Evolutionary conservation across 2,113 vertebrate genomes (phyloP).

Genomic region (Anas platyrhynchos): DNA sequence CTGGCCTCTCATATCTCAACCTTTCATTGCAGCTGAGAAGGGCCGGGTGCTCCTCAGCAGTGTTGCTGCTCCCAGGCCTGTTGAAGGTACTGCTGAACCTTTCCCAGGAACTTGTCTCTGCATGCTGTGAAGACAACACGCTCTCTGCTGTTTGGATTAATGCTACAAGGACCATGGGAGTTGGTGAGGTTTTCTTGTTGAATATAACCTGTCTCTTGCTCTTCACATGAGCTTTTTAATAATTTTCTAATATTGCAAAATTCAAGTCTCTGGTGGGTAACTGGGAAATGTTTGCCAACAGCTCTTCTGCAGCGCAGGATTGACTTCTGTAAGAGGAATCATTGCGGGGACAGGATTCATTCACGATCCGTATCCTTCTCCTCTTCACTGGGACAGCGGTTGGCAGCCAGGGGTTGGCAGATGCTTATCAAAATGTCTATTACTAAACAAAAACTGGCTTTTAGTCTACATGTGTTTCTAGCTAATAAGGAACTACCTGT

Average conservation of each 20-base stretch:
- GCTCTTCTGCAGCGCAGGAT: not conserved
- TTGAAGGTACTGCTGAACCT: not conserved
- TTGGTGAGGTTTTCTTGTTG: not conserved
- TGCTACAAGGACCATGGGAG: not conserved
- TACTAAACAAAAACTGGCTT: not conserved
- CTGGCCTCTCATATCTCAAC: not conserved
- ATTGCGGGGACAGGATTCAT: not conserved
- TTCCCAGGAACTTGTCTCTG: not conserved
- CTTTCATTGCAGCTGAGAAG: not conserved
- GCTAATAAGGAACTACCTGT: not conserved
- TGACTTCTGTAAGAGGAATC: not conserved
- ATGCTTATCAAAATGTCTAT: not conserved
- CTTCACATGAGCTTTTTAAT: not conserved
- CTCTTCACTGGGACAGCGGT: not conserved
- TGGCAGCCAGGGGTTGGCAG: not conserved
- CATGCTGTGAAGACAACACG: not conserved
- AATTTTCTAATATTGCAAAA: not conserved
- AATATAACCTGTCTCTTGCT: not conserved
- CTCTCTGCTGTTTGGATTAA: not conserved
- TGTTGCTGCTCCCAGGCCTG: not conserved
- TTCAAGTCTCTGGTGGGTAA: not conserved
- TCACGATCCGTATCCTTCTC: not conserved
- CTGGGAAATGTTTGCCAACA: not conserved
- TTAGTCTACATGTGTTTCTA: not conserved
- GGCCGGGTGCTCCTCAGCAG: not conserved